Conservation (phyloP, 2,888 invertebrate genomes). For the Pollenia angustigena region DNA sequence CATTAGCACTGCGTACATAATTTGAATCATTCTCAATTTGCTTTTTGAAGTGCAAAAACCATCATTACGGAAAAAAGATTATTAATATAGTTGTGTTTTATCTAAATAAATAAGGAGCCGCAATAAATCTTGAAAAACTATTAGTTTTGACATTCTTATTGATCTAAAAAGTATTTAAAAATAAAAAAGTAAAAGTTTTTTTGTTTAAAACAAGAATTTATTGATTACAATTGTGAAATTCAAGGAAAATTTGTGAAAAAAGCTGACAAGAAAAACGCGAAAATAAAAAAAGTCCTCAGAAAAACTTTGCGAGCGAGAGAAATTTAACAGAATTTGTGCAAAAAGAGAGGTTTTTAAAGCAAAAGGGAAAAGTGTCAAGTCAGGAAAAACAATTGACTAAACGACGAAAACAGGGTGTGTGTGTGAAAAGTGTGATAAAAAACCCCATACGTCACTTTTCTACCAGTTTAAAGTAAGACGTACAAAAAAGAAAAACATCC, state of each 20-base stretch:
- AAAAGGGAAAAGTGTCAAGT: conserved; percentile 62
- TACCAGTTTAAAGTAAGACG: conserved; percentile 23
- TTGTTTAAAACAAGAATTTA: conserved; percentile 35
- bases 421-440: conserved; percentile 69
- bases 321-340: conserved; percentile 27
- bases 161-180: conserved; percentile 1
- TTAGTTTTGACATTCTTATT: neutral
- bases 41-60: conserved; percentile 68
- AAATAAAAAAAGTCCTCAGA: conserved; percentile 64
- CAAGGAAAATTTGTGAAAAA: conserved; percentile 38
- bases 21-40: conserved; percentile 70
- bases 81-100: conserved; percentile 30
- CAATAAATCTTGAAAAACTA: conserved; percentile 28
- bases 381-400: conserved; percentile 42
- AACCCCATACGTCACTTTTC: conserved; percentile 59
- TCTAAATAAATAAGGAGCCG: conserved; percentile 55
- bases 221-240: conserved; percentile 54
- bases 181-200: conserved; percentile 25
- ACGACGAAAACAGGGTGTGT: conserved; percentile 68
- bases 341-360: conserved; percentile 46
- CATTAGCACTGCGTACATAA: conserved; percentile 60
- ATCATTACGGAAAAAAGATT: conserved; percentile 44
- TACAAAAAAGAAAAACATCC: conserved; percentile 30
- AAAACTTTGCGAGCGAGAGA: conserved; percentile 40
- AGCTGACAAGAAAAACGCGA: conserved; percentile 40